Conservation (phyloP, 2,888 invertebrate genomes). For the Drosophila eohydei region DNA sequence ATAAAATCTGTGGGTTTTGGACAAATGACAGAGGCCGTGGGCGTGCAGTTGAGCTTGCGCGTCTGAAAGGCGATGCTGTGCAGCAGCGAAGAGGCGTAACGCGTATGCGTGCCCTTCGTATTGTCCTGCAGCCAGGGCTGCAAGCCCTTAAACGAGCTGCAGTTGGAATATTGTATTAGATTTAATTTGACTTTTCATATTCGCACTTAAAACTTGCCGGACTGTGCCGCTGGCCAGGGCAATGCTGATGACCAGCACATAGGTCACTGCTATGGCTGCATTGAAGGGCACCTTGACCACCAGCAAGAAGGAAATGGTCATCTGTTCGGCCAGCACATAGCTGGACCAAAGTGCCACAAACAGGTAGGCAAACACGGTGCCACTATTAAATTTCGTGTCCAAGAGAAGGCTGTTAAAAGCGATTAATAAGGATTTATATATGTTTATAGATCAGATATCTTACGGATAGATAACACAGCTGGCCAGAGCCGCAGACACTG, state of each 20-base stretch:
- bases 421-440: neutral
- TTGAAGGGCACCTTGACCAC: conserved; percentile 91
- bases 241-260: conserved; percentile 90
- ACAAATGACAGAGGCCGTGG: conserved; percentile 84
- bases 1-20: conserved; percentile 84
- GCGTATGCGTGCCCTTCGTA: conserved; percentile 91
- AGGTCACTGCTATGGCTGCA: conserved; percentile 92
- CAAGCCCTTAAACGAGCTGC: conserved; percentile 90
- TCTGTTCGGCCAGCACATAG: conserved; percentile 93
- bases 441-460: conserved; percentile 71
- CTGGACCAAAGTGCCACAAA: conserved; percentile 92
- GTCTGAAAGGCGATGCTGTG: conserved; percentile 89
- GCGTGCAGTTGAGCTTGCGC: conserved; percentile 86
- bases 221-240: conserved; percentile 91
- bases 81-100: conserved; percentile 91
- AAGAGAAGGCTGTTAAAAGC: conserved; percentile 74
- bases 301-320: conserved; percentile 92
- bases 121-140: conserved; percentile 93
- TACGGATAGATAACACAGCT: conserved; percentile 91
- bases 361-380: conserved; percentile 87
- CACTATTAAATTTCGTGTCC: conserved; percentile 82
- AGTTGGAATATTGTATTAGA: conserved; percentile 9
- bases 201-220: conserved; percentile 86
- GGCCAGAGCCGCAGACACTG: conserved; percentile 90
- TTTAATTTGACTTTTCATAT: neutral